Evolutionary conservation across 1,140 invertebrate species (phyloP).

Genomic region (Centruroides vittatus): DNA sequence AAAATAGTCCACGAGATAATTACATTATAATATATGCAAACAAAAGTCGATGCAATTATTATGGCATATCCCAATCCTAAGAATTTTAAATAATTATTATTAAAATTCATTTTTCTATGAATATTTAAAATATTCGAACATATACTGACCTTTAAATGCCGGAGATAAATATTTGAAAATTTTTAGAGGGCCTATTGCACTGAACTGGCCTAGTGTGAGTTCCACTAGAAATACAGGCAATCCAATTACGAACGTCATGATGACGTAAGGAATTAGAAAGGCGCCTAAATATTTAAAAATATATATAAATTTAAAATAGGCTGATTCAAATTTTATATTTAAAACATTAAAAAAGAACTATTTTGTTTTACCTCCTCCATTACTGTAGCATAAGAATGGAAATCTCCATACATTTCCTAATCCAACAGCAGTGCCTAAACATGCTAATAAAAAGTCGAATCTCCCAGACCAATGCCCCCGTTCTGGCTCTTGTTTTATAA

Average conservation of each 20-base stretch:
- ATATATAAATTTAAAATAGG: constrained; percentile 7
- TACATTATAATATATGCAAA: constrained; percentile 55
- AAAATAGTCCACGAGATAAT: constrained; percentile 52
- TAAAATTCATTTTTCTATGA: background rate
- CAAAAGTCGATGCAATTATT: constrained; percentile 48
- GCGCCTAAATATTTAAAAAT: constrained; percentile 14
- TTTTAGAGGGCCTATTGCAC: constrained; percentile 17
- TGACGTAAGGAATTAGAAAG: constrained; percentile 19
- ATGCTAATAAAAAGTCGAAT: background rate
- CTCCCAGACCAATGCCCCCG: background rate
- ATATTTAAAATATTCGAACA: background rate
- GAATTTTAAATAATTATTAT: constrained; percentile 1
- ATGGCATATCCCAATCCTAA: constrained; percentile 58
- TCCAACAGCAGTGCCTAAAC: constrained; percentile 40
- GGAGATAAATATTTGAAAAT: constrained; percentile 24
- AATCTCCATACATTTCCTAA: constrained; percentile 92
- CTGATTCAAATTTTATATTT: too few species aligned
- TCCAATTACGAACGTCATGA: constrained; percentile 17
- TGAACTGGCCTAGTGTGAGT: constrained; percentile 17
- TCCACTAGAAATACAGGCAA: constrained; percentile 18
- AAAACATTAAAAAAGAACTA: background rate
- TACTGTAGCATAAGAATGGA: constrained; percentile 85
- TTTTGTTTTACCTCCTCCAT: constrained; percentile 66
- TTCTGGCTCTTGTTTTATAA: background rate
- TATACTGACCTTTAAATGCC: constrained; percentile 37